Conservation (phyloP, 2,797 vertebrate genomes). For the Onychomys arenicola region DNA sequence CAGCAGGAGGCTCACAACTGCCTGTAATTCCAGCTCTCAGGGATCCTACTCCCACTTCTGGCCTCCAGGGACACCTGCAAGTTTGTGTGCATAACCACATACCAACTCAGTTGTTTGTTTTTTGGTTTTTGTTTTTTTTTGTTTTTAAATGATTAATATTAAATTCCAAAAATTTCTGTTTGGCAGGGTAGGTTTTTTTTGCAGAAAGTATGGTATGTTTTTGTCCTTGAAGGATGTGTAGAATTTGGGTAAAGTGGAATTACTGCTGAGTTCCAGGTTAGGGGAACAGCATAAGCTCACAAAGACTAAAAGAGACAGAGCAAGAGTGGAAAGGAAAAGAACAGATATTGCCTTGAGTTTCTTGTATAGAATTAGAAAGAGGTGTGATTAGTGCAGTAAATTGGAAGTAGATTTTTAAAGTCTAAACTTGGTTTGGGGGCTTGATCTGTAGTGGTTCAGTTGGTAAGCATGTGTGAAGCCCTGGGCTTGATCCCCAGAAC, state of each 20-base stretch:
- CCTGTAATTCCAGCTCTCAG: not conserved
- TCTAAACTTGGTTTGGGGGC: constrained; percentile 14
- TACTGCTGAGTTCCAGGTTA: not conserved
- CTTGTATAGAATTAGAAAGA: constrained; percentile 4
- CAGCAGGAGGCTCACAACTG: not conserved
- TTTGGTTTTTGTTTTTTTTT: no score
- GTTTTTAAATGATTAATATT: not conserved
- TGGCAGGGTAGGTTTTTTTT: constrained; percentile 10
- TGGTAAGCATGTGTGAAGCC: no score
- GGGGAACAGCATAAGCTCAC: not conserved
- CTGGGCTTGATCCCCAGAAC: not conserved
- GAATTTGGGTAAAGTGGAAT: not conserved
- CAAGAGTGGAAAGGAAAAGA: not conserved
- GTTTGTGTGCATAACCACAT: not conserved
- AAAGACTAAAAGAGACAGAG: not conserved
- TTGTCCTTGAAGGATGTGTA: constrained; percentile 20
- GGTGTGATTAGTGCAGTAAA: not conserved
- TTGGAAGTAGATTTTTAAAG: constrained; percentile 18
- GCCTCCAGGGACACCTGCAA: not conserved
- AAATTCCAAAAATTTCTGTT: constrained; percentile 27
- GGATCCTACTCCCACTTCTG: not conserved
- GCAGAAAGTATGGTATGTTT: constrained; percentile 14
- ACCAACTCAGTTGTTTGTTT: not conserved
- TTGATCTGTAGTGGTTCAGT: not conserved
- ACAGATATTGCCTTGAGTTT: not conserved